Evolutionary conservation across 2,888 invertebrate genomes (phyloP).

Genomic region (Melinaea menophilus): DNA sequence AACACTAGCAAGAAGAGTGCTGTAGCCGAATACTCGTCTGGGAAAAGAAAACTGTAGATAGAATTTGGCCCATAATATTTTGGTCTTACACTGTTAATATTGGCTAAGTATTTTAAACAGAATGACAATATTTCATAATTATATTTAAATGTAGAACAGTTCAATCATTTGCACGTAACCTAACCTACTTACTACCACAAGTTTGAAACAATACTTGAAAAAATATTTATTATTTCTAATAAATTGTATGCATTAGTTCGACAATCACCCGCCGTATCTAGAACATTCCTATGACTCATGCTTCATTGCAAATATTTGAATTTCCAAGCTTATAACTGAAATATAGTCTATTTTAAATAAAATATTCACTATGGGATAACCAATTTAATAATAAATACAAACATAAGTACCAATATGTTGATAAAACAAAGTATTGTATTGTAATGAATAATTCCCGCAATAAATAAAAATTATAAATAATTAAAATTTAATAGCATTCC

Average conservation of each 20-base stretch:
- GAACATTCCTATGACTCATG: slow-evolving; percentile 16
- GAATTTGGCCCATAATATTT: background rate
- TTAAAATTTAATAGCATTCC: no score
- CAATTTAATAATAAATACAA: no score
- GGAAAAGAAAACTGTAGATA: slow-evolving; percentile 16
- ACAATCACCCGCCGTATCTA: background rate
- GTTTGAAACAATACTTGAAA: background rate
- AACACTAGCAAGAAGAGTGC: slow-evolving; percentile 88
- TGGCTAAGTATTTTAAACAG: background rate
- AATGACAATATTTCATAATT: background rate
- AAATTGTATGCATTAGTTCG: background rate
- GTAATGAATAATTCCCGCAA: no score
- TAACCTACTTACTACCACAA: background rate
- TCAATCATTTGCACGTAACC: background rate
- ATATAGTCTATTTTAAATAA: background rate
- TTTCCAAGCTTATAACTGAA: slow-evolving; percentile 16
- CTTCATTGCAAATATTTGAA: slow-evolving; percentile 16
- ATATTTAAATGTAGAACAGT: background rate
- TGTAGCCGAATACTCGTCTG: slow-evolving; percentile 90
- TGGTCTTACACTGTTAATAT: background rate
- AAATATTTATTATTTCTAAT: background rate
- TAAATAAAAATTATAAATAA: no score
- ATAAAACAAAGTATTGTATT: no score
- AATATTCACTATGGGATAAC: no score
- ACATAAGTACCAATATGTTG: no score